Evolutionary conservation across 1,140 invertebrate genomes (phyloP).

Genomic region (Apis dorsata): DNA sequence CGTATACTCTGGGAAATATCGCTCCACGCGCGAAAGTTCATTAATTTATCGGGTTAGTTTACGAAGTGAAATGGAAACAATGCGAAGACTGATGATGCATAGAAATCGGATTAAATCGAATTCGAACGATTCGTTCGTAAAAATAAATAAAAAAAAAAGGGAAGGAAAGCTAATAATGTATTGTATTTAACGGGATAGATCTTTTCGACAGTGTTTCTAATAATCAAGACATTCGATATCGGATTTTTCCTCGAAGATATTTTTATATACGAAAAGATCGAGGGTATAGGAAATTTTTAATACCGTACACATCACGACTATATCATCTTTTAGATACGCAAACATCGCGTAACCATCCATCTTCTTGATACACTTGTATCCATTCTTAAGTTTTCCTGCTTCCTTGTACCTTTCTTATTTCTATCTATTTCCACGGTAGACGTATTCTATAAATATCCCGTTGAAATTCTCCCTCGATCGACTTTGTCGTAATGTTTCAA

Average conservation of each 20-base stretch:
- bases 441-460: neutral
- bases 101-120: neutral
- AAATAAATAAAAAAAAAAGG: neutral
- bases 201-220: no score
- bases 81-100: neutral
- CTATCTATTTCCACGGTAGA: neutral
- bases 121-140: neutral
- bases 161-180: no score
- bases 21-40: neutral
- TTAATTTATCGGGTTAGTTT: neutral
- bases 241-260: neutral
- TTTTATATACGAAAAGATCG: neutral
- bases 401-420: neutral
- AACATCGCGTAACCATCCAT: constrained; percentile 39
- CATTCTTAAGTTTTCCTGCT: constrained; percentile 12
- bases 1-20: neutral
- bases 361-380: constrained; percentile 40
- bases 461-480: neutral
- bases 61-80: neutral
- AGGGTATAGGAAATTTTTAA: constrained; percentile 3
- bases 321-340: constrained; percentile 24
- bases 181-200: no score
- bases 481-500: no score
- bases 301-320: neutral
- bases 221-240: neutral